Base-by-base conservation (phyloP, 1,140 invertebrate genomes). In the Ceratoteleas bidentatus region DNA sequence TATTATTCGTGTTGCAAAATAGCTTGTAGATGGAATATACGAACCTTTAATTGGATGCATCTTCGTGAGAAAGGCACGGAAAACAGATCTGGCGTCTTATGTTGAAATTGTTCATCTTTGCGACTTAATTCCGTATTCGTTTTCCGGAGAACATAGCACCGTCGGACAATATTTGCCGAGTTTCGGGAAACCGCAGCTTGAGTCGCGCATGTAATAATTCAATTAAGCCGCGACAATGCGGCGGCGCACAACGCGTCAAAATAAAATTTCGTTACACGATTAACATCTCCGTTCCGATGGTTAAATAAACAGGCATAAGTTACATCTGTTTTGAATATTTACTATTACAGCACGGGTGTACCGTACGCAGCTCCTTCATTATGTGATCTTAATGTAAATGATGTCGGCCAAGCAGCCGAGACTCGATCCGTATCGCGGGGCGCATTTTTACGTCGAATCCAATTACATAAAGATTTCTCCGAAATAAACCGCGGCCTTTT, bases 261-360 rank as follows among this genome's bases (percentile, higher is more conserved):
- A 75, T 43, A 52, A 65, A 58, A 75, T 58, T 58, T 66, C 66
- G 15, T 58, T 54, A 66, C 15, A 58, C 58, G 66, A 65, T 75
- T 58, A 65, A 40, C 54, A 58, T 75, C 52, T 47, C 68, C 38
- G 60, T 79, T 79, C 47, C 76, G 47, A 72, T 77, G 64, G 64
- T 77, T 68, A 77, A 77, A 77, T 68, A 77, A 77, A 77, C 66
- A 64, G 53, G 76, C 68, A 72, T 72, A 72, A 72, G 68, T 60
- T 79, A 72, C 61, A 72, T 79, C 76, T 79, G 66, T 69, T 83
- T 81, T 86, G 77, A 66, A 80, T 85, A 86, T 86, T 86, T 86
- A 85, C 79, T 84, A 85, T 82, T 79, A 74, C 81, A 84, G 74
- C 84, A 66, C 54, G 33, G 64, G 62, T 85, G 81, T 87, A 84